Conservation (phyloP, 1,140 invertebrate species). For the Polypedilum pembai region DNA sequence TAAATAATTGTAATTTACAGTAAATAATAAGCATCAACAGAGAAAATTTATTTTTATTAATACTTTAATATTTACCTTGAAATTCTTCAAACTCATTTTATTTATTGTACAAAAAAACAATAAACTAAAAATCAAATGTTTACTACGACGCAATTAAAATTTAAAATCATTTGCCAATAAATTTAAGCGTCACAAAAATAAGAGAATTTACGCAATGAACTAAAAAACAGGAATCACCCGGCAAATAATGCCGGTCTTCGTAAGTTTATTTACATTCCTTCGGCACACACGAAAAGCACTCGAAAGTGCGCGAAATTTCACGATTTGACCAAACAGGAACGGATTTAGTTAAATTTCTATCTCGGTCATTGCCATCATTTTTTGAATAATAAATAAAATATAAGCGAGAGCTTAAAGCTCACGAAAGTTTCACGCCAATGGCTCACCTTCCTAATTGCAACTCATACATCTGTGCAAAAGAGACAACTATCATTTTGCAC, state of each 20-base stretch:
- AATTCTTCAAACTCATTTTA: no score
- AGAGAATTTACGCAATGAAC: no score
- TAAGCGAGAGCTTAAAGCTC: neutral
- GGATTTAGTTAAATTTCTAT: neutral
- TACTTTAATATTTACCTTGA: no score
- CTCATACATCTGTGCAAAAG: neutral
- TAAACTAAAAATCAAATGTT: no score
- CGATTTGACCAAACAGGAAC: neutral
- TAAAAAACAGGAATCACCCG: constrained; percentile 2
- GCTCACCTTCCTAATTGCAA: neutral
- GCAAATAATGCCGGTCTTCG: neutral
- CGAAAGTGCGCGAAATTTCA: neutral
- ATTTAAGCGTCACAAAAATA: no score
- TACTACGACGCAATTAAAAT: no score
- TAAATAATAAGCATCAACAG: no score
- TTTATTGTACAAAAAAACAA: no score
- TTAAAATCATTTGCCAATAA: no score
- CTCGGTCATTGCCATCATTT: neutral
- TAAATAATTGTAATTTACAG: no score
- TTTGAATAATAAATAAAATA: constrained; percentile 4
- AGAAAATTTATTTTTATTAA: no score
- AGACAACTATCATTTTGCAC: neutral
- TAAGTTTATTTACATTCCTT: neutral
- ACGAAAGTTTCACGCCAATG: neutral
- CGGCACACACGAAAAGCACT: neutral